These are phyloP conservation scores for Ischnura elegans DNA, from an alignment of 2,888 invertebrate genomes.

Conservation along the genomic window DNA sequence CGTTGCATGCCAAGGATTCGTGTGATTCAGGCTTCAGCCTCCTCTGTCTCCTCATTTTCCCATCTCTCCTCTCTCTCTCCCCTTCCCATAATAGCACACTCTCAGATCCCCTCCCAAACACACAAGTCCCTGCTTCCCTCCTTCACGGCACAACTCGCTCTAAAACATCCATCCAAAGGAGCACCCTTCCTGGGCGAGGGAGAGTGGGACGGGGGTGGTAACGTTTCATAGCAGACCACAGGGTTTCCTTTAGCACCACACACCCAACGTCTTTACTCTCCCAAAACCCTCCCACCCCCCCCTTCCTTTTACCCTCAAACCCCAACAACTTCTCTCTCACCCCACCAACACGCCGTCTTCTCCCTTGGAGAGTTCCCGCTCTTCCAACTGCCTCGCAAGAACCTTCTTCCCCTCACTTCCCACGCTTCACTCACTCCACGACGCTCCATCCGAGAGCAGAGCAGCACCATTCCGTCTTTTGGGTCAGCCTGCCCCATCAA, in stretches of 20 bases:
- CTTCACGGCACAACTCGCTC: background rate
- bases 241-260: slow-evolving; percentile 57
- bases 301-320: too few species aligned
- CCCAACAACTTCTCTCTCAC: background rate
- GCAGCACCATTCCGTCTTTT: slow-evolving; percentile 25
- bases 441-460: background rate
- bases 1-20: too few species aligned
- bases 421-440: background rate
- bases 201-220: background rate
- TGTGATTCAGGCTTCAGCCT: too few species aligned
- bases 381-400: background rate
- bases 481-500: slow-evolving; percentile 34
- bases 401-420: background rate
- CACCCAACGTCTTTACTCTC: background rate
- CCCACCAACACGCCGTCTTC: too few species aligned
- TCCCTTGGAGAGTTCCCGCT: background rate
- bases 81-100: background rate
- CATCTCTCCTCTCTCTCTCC: background rate
- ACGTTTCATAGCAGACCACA: slow-evolving; percentile 57
- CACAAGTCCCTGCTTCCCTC: background rate
- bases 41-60: background rate
- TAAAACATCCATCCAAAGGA: background rate
- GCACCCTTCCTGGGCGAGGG: background rate
- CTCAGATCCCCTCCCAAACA: background rate
- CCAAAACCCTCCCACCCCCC: background rate